Conservation (phyloP, 2,113 vertebrate species). For the Echinops telfairi region DNA sequence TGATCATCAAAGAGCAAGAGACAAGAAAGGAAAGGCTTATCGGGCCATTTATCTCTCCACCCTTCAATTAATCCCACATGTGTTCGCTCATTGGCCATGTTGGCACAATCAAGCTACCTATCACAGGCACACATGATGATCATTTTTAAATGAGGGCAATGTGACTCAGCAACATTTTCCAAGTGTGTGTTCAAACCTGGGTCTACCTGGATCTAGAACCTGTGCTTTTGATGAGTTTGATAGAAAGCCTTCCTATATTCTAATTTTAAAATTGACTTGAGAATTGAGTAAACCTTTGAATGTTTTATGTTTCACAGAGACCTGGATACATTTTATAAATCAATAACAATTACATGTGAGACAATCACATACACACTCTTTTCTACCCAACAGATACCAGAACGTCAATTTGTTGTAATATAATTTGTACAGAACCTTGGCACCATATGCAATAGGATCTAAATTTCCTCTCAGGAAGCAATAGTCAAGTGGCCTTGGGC, state of each 20-base stretch:
- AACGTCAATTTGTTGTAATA: neutral
- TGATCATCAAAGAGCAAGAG: no score
- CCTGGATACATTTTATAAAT: neutral
- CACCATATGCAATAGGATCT: neutral
- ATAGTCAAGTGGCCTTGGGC: neutral
- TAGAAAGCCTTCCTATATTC: neutral
- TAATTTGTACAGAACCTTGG: neutral
- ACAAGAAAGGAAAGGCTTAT: no score
- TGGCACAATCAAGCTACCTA: no score
- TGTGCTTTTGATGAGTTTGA: neutral
- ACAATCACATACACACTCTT: neutral
- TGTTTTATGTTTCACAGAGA: neutral
- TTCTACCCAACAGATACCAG: neutral
- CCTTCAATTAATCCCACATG: no score
- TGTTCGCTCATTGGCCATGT: no score
- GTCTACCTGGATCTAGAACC: neutral
- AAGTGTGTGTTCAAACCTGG: neutral
- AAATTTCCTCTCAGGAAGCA: neutral
- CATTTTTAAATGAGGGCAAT: no score
- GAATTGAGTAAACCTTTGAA: neutral
- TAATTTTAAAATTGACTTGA: constrained; percentile 21
- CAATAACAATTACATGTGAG: neutral
- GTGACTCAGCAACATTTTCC: neutral
- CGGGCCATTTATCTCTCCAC: no score
- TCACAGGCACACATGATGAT: neutral